Conservation (phyloP, 2,797 vertebrate species). For the Arnoldichthys spilopterus region DNA sequence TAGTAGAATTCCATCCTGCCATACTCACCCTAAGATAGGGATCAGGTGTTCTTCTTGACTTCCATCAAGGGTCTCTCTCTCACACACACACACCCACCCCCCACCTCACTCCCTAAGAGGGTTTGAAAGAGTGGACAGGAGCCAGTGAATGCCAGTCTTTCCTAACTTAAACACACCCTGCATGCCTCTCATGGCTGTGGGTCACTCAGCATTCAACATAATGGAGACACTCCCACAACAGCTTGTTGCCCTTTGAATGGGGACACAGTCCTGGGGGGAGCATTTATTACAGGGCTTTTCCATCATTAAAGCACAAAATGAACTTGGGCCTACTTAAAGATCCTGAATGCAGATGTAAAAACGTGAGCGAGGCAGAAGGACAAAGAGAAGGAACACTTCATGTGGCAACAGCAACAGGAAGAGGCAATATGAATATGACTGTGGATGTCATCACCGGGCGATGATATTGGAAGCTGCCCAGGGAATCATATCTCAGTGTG, state of each 20-base stretch:
- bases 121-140: background rate
- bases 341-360: background rate
- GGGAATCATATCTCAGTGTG: background rate
- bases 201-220: conserved; percentile 15
- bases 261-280: background rate
- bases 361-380: background rate
- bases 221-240: background rate
- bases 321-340: background rate
- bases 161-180: background rate
- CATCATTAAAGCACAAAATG: background rate
- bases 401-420: background rate
- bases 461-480: background rate
- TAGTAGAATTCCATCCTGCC: background rate
- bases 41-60: background rate
- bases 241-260: background rate
- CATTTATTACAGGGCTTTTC: background rate
- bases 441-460: background rate
- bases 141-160: background rate
- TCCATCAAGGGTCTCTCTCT: conserved; percentile 14
- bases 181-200: conserved; percentile 14
- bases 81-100: no score
- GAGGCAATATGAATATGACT: background rate
- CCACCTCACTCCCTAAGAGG: background rate
- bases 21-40: background rate
- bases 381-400: background rate